Conservation (phyloP, 2,888 invertebrate genomes). For the Chirona hameri region DNA sequence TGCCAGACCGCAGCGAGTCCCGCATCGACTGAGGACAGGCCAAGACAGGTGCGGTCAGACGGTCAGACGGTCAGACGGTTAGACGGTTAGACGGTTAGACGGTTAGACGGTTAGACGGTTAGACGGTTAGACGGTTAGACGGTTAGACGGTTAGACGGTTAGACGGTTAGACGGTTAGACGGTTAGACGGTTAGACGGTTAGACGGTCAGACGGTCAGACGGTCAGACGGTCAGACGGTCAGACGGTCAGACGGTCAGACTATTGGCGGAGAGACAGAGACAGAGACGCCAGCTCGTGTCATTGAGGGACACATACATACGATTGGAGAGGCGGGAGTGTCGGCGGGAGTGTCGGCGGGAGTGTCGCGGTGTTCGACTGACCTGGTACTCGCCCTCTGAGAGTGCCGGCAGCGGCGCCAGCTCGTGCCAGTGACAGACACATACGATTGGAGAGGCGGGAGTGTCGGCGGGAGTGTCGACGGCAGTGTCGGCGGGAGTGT, state of each 20-base stretch:
- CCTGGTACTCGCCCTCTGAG: constrained; percentile 49
- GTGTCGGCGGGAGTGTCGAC: too few relatives aligned
- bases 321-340: too few relatives aligned
- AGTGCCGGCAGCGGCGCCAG: constrained; percentile 60
- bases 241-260: not conserved
- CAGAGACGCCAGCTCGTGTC: not conserved
- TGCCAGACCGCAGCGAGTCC: not conserved
- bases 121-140: too few relatives aligned
- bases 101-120: not conserved
- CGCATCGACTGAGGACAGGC: not conserved
- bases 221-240: too few relatives aligned
- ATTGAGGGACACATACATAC: too few relatives aligned
- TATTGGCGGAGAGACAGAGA: not conserved
- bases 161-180: not conserved
- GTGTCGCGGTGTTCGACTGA: not conserved
- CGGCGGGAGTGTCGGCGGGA: too few relatives aligned
- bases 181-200: not conserved
- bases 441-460: too few relatives aligned
- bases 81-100: too few relatives aligned
- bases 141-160: too few relatives aligned
- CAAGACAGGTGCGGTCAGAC: not conserved
- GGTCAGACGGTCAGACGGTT: not conserved
- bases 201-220: too few relatives aligned
- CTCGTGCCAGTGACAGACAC: too few relatives aligned
- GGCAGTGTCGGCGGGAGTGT: too few relatives aligned